Conservation (phyloP, 2,797 vertebrate genomes). For the Choloepus didactylus region DNA sequence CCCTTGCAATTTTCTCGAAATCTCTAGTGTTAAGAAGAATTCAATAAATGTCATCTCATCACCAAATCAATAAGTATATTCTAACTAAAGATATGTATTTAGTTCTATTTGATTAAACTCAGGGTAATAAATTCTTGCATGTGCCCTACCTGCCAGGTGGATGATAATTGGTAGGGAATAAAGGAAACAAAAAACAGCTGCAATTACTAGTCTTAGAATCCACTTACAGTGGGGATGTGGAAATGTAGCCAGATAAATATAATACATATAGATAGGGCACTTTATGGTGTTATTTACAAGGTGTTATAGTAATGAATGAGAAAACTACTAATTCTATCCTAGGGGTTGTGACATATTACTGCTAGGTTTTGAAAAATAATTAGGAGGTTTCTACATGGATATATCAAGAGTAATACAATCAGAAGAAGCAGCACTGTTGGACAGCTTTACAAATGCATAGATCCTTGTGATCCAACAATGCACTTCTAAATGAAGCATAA, state of each 20-base stretch:
- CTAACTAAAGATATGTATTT: neutral
- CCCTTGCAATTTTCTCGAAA: neutral
- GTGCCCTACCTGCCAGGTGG: accelerated
- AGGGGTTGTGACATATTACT: neutral
- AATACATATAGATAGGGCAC: neutral
- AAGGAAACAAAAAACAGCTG: neutral
- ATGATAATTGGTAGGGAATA: neutral
- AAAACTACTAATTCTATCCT: neutral
- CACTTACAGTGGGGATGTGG: neutral
- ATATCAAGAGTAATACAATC: neutral
- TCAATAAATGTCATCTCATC: neutral
- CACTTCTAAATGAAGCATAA: neutral
- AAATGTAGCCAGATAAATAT: neutral
- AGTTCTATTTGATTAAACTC: neutral
- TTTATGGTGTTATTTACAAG: neutral
- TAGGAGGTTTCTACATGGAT: neutral
- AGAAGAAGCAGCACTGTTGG: neutral
- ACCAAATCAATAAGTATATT: neutral
- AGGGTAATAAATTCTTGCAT: neutral
- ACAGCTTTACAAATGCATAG: neutral
- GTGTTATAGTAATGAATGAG: neutral
- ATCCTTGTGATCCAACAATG: neutral
- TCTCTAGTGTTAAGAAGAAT: neutral
- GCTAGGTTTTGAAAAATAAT: neutral
- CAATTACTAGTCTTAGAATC: neutral